phyloP scores from a whole-genome alignment of 2,113 vertebrate species.

The Neopipo cinnamomea region DNA sequence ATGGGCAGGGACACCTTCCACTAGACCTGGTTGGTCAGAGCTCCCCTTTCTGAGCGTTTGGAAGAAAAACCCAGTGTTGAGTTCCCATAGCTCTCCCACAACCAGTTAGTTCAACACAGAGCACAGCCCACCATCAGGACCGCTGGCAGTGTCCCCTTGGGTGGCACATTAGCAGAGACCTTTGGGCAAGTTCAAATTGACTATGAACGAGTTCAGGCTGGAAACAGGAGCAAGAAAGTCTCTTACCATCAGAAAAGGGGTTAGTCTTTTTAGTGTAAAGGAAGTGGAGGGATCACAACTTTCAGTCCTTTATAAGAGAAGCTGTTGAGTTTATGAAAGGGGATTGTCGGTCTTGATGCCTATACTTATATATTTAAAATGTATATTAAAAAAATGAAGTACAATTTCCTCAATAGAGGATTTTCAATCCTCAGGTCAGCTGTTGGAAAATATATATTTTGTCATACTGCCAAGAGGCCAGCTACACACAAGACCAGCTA shows the following conservation, averaged over 20 bases:
- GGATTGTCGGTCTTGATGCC: background rate
- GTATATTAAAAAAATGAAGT: background rate
- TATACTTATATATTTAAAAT: background rate
- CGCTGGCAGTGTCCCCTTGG: background rate
- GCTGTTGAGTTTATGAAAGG: background rate
- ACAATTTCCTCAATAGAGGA: background rate
- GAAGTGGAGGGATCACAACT: background rate
- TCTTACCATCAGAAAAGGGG: background rate
- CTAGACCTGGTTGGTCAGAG: background rate
- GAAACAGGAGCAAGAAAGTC: background rate
- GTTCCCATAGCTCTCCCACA: background rate
- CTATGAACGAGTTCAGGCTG: background rate
- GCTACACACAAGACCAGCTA: background rate
- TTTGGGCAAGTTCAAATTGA: background rate
- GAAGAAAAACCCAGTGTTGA: background rate
- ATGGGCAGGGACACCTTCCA: background rate
- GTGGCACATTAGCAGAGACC: background rate
- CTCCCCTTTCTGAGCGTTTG: background rate
- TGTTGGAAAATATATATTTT: background rate
- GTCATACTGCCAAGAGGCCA: background rate
- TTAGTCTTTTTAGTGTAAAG: background rate
- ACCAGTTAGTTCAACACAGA: background rate
- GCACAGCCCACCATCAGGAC: background rate
- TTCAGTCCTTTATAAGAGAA: background rate
- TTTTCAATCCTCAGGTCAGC: background rate